Conservation (phyloP, 2,888 invertebrate genomes). For the Nomada flava region DNA sequence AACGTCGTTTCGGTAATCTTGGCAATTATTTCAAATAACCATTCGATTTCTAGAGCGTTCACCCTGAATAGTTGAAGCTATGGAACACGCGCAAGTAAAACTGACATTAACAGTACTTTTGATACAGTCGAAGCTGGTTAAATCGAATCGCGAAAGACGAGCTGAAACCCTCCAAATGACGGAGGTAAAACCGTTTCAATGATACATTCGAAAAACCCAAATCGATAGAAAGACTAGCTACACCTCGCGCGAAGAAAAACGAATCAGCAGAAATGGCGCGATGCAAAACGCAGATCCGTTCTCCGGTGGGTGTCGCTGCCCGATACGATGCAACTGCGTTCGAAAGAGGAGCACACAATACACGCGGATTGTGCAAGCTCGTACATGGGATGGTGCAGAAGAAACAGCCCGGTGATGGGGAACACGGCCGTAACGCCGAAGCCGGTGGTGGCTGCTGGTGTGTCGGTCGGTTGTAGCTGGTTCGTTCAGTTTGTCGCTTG, state of each 20-base stretch:
- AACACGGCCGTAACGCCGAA: slow-evolving; percentile 31
- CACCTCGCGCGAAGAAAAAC: slow-evolving; percentile 2
- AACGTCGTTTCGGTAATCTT: background rate
- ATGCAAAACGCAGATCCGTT: slow-evolving; percentile 24
- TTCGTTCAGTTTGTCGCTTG: slow-evolving; percentile 75
- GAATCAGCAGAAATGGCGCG: slow-evolving; percentile 7
- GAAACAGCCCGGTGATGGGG: slow-evolving; percentile 38
- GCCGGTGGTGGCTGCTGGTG: slow-evolving; percentile 41
- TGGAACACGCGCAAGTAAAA: too few relatives aligned
- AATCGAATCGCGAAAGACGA: too few relatives aligned
- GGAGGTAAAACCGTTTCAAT: too few relatives aligned
- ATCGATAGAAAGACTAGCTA: slow-evolving; percentile 1
- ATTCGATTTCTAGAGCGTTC: too few relatives aligned
- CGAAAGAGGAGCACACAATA: slow-evolving; percentile 10
- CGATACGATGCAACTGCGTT: slow-evolving; percentile 13
- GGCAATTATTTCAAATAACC: background rate
- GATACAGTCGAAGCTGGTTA: too few relatives aligned
- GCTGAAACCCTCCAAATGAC: too few relatives aligned
- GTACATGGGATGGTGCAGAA: slow-evolving; percentile 45
- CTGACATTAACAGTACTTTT: too few relatives aligned
- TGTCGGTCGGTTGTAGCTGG: slow-evolving; percentile 45
- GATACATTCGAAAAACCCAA: background rate
- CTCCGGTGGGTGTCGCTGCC: slow-evolving; percentile 42
- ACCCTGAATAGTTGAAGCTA: too few relatives aligned
- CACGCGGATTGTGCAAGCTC: slow-evolving; percentile 26